These are phyloP conservation scores for Trichonephila inaurata DNA, from an alignment of 1,140 invertebrate species.

Conservation along the genomic window DNA sequence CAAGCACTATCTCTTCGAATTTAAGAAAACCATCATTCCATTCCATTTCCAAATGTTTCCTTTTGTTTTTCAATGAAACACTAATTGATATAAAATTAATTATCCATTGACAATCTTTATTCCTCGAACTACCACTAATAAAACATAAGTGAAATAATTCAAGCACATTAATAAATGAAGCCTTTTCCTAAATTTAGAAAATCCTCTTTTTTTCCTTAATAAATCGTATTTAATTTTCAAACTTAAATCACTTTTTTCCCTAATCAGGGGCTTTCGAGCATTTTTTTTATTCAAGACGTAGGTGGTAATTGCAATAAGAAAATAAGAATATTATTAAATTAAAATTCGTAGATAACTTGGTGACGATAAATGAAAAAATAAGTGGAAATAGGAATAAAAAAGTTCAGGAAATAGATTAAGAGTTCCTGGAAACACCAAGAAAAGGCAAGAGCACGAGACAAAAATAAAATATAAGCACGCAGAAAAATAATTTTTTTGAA, in stretches of 20 bases:
- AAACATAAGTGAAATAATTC: neutral
- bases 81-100: neutral
- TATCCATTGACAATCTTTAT: neutral
- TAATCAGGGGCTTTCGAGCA: neutral
- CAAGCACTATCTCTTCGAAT: too few species aligned
- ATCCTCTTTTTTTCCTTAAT: neutral
- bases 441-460: neutral
- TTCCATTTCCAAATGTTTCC: too few species aligned
- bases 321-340: slow-evolving; percentile 32
- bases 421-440: neutral
- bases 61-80: too few species aligned
- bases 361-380: neutral
- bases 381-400: neutral
- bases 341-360: neutral
- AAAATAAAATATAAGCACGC: neutral
- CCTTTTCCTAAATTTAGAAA: neutral
- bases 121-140: neutral
- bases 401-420: neutral
- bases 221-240: neutral
- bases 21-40: too few species aligned
- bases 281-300: neutral
- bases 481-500: neutral
- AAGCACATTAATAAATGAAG: neutral
- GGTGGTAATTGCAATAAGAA: neutral
- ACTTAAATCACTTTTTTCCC: neutral